Conservation (phyloP, 2,797 vertebrate genomes). For the Epinephelus malabaricus region DNA sequence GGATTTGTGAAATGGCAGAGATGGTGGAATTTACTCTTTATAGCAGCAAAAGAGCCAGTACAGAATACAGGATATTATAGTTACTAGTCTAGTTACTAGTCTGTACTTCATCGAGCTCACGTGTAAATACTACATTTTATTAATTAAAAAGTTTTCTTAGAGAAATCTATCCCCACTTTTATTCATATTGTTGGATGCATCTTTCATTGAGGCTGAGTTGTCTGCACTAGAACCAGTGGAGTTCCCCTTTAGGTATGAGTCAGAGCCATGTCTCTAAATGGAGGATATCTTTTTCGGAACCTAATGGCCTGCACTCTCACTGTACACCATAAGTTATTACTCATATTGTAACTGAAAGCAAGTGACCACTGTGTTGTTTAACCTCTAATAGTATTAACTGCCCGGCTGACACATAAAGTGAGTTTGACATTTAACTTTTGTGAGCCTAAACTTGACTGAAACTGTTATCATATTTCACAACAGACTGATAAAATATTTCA, state of each 20-base stretch:
- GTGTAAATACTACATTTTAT: no score
- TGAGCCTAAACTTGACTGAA: background rate
- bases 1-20: no score
- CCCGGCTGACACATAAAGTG: background rate
- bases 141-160: no score
- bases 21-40: no score
- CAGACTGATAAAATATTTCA: background rate
- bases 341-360: background rate
- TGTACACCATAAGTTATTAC: background rate
- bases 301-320: background rate
- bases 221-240: background rate
- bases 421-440: background rate
- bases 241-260: background rate
- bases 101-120: no score
- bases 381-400: background rate
- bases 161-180: no score
- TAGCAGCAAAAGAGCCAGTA: no score
- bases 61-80: no score
- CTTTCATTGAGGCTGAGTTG: background rate
- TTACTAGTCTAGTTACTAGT: no score
- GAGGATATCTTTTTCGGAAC: background rate
- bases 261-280: background rate
- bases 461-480: background rate
- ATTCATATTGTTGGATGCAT: no score
- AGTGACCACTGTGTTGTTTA: background rate